phyloP scores from a whole-genome alignment of 2,888 invertebrate genomes.

The Xanthia icteritia region DNA sequence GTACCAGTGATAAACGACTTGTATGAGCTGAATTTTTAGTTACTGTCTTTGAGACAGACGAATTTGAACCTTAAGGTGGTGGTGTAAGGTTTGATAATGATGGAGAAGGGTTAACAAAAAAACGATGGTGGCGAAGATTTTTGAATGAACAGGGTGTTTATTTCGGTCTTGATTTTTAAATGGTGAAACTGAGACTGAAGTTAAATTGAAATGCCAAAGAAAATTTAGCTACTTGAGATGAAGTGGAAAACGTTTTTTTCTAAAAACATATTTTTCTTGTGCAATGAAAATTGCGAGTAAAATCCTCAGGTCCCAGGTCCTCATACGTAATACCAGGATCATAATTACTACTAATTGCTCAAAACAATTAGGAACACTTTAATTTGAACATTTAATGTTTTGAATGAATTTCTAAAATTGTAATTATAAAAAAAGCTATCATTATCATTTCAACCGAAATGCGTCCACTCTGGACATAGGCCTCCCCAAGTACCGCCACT shows the following conservation, averaged over 20 bases:
- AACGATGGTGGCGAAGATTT: neutral
- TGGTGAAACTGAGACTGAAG: neutral
- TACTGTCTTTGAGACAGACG: neutral
- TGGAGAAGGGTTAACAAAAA: neutral
- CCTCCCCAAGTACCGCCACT: too few species aligned
- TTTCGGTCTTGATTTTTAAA: neutral
- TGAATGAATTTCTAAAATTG: neutral
- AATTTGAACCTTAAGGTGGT: slow-evolving; percentile 10
- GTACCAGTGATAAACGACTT: slow-evolving; percentile 59
- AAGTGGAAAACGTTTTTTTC: neutral
- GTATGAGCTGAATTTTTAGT: slow-evolving; percentile 65
- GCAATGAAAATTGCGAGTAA: too few species aligned
- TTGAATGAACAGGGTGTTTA: neutral
- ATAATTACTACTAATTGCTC: neutral
- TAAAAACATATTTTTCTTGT: neutral
- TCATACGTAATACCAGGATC: neutral
- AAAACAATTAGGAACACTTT: neutral
- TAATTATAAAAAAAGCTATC: too few species aligned
- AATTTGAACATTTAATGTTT: neutral
- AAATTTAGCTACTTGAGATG: neutral
- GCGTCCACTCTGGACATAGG: too few species aligned
- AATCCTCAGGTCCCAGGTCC: too few species aligned
- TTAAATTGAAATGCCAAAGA: neutral
- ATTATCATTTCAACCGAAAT: too few species aligned
- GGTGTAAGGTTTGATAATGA: neutral